A percentile compares a stretch with the other conserved stretches of the same genome.
Evolutionary conservation across 2,113 vertebrate species (phyloP).

Genomic region (Haemorhous mexicanus): DNA sequence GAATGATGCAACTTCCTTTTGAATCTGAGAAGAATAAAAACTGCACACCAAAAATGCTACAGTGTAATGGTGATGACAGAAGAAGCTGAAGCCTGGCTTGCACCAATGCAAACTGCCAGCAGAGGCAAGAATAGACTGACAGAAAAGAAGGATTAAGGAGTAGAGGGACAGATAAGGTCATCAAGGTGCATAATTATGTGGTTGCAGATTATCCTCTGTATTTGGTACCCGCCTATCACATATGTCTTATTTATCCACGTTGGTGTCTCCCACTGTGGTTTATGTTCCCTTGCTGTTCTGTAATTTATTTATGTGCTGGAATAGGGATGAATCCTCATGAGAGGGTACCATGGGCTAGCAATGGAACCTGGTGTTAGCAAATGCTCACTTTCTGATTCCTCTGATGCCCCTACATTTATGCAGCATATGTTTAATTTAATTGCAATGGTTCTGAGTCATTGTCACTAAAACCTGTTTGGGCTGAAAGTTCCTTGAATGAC

Average conservation of each 20-base stretch:
- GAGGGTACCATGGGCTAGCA: background rate
- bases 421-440: background rate
- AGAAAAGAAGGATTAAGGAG: background rate
- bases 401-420: background rate
- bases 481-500: background rate
- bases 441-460: background rate
- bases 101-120: background rate
- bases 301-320: background rate
- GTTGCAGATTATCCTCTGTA: background rate
- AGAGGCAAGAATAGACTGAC: background rate
- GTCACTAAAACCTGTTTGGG: background rate
- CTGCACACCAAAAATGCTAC: background rate
- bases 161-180: background rate
- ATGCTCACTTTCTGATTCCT: background rate
- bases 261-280: background rate
- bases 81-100: background rate
- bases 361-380: background rate
- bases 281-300: background rate
- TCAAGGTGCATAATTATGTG: background rate
- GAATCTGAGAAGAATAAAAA: background rate
- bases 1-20: background rate
- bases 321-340: background rate
- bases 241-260: background rate
- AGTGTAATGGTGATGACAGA: background rate
- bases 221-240: background rate